These are phyloP conservation scores for Hirtodrosophila alboralis DNA, from an alignment of 2,888 invertebrate species.

Conservation along the genomic window DNA sequence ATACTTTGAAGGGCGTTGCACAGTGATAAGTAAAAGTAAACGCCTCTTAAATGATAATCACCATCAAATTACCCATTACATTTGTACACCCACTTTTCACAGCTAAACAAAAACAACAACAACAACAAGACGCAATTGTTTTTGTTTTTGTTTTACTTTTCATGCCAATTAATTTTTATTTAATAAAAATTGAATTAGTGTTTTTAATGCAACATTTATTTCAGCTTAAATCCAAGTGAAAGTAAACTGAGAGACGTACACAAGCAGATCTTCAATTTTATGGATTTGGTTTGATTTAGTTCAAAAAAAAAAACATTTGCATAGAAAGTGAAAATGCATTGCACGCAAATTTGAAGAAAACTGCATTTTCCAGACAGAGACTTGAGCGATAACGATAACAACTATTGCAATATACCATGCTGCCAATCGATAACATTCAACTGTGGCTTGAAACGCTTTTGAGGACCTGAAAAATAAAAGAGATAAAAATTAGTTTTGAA, in stretches of 20 bases:
- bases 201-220: slow-evolving; percentile 66
- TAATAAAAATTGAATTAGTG: slow-evolving; percentile 49
- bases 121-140: slow-evolving; percentile 20
- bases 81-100: slow-evolving; percentile 61
- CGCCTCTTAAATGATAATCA: slow-evolving; percentile 45
- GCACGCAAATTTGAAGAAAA: slow-evolving; percentile 45
- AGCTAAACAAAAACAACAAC: slow-evolving; percentile 31
- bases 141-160: slow-evolving; percentile 7
- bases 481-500: background rate
- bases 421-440: slow-evolving; percentile 86
- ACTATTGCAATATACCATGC: slow-evolving; percentile 82
- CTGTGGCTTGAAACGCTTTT: slow-evolving; percentile 87
- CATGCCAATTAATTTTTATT: slow-evolving; percentile 35
- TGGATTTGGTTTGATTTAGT: slow-evolving; percentile 10
- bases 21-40: slow-evolving; percentile 44
- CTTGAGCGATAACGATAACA: slow-evolving; percentile 50
- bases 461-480: slow-evolving; percentile 85
- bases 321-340: slow-evolving; percentile 52
- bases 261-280: no score
- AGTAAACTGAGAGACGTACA: slow-evolving; percentile 52
- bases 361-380: slow-evolving; percentile 4
- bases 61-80: slow-evolving; percentile 27
- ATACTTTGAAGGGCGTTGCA: slow-evolving; percentile 60
- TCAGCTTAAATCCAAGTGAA: slow-evolving; percentile 55
- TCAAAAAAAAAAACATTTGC: slow-evolving; percentile 44